Percentiles rank a stretch among this genome's conserved stretches.
phyloP scores from a whole-genome alignment of 2,113 vertebrate species.

The Tympanuchus pallidicinctus region DNA sequence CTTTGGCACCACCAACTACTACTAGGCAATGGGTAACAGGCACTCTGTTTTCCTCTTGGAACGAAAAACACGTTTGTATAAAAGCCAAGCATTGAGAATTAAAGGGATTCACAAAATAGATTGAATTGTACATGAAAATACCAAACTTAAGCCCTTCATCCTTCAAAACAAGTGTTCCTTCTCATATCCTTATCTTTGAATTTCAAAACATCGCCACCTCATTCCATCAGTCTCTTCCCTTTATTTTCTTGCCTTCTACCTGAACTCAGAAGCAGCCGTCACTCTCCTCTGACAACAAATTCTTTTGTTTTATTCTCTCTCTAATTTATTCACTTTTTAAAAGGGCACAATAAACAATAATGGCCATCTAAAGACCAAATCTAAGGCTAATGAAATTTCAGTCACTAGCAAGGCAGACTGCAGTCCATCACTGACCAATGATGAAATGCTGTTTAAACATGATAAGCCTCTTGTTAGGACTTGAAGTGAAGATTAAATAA shows the following conservation, averaged over 20 bases:
- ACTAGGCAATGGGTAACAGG: neutral
- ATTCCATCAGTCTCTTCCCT: neutral
- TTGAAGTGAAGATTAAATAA: slow-evolving; percentile 24
- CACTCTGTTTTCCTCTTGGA: neutral
- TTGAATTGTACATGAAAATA: neutral
- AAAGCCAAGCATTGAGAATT: neutral
- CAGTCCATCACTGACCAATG: slow-evolving; percentile 15
- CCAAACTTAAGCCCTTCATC: neutral
- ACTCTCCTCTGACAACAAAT: neutral
- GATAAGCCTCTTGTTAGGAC: slow-evolving; percentile 13
- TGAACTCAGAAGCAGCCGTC: neutral
- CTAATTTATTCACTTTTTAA: slow-evolving; percentile 1
- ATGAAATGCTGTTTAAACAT: slow-evolving; percentile 26
- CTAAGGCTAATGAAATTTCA: neutral
- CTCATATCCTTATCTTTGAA: neutral
- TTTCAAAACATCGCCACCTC: neutral
- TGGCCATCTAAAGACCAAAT: neutral
- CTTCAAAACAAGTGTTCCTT: neutral
- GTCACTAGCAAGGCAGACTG: neutral
- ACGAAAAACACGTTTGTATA: neutral
- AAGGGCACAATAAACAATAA: slow-evolving; percentile 5
- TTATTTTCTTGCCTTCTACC: neutral
- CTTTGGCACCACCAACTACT: neutral
- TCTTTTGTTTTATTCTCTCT: neutral
- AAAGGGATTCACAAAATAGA: neutral